Base-by-base conservation (phyloP, 1,140 invertebrate species). In the Drosophila bifasciata region DNA sequence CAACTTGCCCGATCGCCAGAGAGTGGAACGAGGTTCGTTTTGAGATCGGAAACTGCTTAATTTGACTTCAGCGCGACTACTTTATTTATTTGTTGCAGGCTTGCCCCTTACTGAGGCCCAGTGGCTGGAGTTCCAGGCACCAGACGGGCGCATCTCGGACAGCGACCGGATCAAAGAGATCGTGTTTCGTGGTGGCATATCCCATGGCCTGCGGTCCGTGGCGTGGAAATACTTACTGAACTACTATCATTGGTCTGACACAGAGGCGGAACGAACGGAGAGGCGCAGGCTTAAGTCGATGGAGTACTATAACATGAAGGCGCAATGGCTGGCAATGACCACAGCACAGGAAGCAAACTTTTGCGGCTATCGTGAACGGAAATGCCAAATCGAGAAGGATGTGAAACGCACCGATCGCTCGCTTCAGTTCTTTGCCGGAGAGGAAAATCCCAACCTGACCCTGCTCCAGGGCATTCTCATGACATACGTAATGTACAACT, bases 401-500 rank as follows among this genome's bases (percentile, higher is more conserved):
- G 98, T 99, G 0, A 97, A 96, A 66, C 93, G 99, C 77, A 99
- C 98, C 11, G 99, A 99, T 91, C 93, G 99, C 84, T 96, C 95
- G 5, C 95, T 98, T 85, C 94, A 95, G 8, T 99, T 96, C 91
- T 99, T 96, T 92, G 94, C 96, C 23, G 98, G 97, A 1, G 97
- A 99, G 68, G 94, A 97, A 79, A 99, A 99, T 92, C 94, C 95
- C 8, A 98, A 99, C 92, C 92, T 99, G 28, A 92, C 94, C 57
- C 93, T 96, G 16, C 92, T 99, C 1, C 95, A 96, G 78, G 97
- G 99, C 88, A 97, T 99, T 85, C 93, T 99, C 1, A 98, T 99
- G 97, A 99, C 98, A 0, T 99, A 99, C 92, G 96, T 98, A n/a
- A 99, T 99, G 98, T 99, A 99, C 91, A 99, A 99, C 92, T 99